Evolutionary conservation across 1,140 invertebrate genomes (phyloP).

Genomic region (Archivesica marissinica): DNA sequence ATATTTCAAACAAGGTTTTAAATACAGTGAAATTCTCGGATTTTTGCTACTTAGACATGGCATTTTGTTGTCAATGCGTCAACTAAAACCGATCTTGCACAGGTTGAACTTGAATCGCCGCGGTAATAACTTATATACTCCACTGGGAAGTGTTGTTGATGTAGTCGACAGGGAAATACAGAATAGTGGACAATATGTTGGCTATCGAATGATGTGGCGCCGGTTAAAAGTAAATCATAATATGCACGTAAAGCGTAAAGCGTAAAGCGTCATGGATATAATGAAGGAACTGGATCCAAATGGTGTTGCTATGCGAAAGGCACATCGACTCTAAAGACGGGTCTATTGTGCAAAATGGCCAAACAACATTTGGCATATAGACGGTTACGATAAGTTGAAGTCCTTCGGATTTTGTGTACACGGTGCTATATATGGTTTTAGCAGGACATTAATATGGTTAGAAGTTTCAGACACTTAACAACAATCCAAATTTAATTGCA

Average conservation of each 20-base stretch:
- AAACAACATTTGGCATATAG: slow-evolving; percentile 25
- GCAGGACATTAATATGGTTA: slow-evolving; percentile 34
- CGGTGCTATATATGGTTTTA: slow-evolving; percentile 35
- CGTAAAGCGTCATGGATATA: slow-evolving; percentile 26
- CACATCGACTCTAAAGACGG: slow-evolving; percentile 14
- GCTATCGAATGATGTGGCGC: slow-evolving; percentile 5
- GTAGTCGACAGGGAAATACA: slow-evolving; percentile 7
- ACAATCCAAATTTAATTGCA: slow-evolving; percentile 23
- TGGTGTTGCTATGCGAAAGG: no score
- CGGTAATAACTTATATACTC: no score
- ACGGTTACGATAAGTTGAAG: slow-evolving; percentile 40
- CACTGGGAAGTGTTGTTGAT: slow-evolving; percentile 6
- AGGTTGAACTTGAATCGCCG: slow-evolving; percentile 33
- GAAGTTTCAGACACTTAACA: slow-evolving; percentile 29
- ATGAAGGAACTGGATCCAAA: slow-evolving; percentile 16
- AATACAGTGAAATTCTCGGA: slow-evolving; percentile 30
- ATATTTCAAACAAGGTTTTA: slow-evolving; percentile 45
- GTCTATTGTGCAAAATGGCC: slow-evolving; percentile 27
- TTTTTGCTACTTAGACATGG: slow-evolving; percentile 14
- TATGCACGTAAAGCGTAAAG: slow-evolving; percentile 12
- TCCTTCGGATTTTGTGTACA: slow-evolving; percentile 39
- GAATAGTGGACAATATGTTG: slow-evolving; percentile 16
- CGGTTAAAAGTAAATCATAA: slow-evolving; percentile 15
- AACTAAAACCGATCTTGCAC: slow-evolving; percentile 16
- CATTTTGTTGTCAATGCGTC: slow-evolving; percentile 15